phyloP scores from a whole-genome alignment of 2,113 vertebrate genomes.

The Istiophorus platypterus region DNA sequence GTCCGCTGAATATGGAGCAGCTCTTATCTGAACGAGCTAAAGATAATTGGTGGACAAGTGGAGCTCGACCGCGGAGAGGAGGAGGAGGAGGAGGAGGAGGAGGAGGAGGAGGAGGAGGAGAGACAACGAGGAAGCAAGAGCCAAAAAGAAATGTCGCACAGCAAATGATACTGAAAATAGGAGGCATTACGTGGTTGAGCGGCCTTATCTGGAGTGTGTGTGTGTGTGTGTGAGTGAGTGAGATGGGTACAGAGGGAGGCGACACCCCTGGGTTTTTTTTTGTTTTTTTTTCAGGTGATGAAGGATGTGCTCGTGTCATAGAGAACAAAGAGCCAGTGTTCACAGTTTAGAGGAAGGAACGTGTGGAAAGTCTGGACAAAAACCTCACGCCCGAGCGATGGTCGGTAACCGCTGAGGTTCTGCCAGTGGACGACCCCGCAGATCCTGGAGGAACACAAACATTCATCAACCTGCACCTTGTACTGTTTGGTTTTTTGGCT shows the following conservation, averaged over 20 bases:
- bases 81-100: not conserved
- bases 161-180: constrained; percentile 28
- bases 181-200: not conserved
- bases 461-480: no score
- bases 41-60: constrained; percentile 75
- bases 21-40: constrained; percentile 67
- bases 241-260: not conserved
- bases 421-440: no score
- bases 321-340: not conserved
- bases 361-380: not conserved
- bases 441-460: no score
- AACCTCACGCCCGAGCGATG: no score
- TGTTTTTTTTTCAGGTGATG: no score
- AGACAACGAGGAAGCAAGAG: constrained; percentile 21
- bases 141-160: constrained; percentile 9
- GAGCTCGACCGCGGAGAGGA: constrained; percentile 47
- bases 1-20: constrained; percentile 71
- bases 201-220: constrained; percentile 33
- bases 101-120: constrained; percentile 8
- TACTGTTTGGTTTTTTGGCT: no score
- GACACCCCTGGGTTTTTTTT: constrained; percentile 1
- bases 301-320: no score
- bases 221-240: constrained; percentile 18
- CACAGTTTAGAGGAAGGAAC: not conserved
- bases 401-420: no score